Evolutionary conservation across 2,113 vertebrate genomes (phyloP), one percentile per base, ranked within the genome.

Genomic region (Apus apus): DNA sequence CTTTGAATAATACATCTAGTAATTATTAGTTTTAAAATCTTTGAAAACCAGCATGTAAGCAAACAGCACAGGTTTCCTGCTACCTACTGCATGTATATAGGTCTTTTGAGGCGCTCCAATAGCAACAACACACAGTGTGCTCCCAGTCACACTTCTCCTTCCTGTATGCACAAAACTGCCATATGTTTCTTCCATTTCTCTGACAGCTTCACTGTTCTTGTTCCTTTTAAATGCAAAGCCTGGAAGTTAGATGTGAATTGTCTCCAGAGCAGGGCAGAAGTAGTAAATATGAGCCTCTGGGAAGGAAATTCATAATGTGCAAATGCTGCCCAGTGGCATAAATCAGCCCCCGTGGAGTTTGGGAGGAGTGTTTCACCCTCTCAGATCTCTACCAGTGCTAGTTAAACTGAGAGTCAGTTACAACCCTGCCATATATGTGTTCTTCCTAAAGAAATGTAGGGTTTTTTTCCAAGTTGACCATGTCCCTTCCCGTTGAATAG

Each of bases 311-410:
- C 60, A 54, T 88, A 86, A 78, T 45, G 34, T 86, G 79, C 60
- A 94, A 96, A 83, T 61, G 53, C 57, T 94, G 73, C 84, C 92
- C 92, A 57, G 61, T 80, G 56, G 82, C 89, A 85, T 91, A 96
- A 91, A 93, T 93, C 91, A 93, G 57, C 48, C 43, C 67, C 73
- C 0, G 3, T 17, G 57, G 87, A 83, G 36, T 60, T 3, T 71
- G 79, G 78, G 75, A 85, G 76, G 65, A 67, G 66, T 43, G 45
- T 87, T 95, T 90, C 70, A 53, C 57, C 29, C 62, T 53, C 87
- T 89, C 13, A 12, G 36, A 64, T 93, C 72, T 81, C 87, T 85
- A 78, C 82, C 81, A 91, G 6, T 0, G 1, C 40, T 83, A 87
- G 81, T 86, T 88, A 92, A 85, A n/a, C 57, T 74, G 53, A 66